Base-by-base conservation (phyloP, 2,797 vertebrate genomes). In the Enteromius argenteus region DNA sequence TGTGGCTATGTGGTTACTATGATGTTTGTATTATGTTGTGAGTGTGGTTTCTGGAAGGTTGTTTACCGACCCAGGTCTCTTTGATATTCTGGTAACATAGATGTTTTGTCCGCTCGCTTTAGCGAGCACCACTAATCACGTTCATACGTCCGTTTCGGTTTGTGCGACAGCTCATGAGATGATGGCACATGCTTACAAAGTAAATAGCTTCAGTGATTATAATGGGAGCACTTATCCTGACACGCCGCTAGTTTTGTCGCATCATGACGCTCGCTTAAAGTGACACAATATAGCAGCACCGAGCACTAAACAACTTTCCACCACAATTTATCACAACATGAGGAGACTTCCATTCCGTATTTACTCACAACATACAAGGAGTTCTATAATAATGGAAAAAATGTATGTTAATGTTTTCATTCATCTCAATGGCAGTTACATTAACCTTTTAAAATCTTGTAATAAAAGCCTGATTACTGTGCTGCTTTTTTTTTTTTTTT, bases 181-280 rank as follows among this genome's bases (percentile, higher is more conserved):
- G 13, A 64, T 13, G 0, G 8, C 3, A 49, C 37, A 10, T 0
- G 27, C 27, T 73, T 49, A 64, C 37, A 8, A 35, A 44, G 69
- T 62, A 44, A 39, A 69, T 53, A 30, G 23, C 53, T 32, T 62
- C 19, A 32, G 80, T 73, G 42, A 81, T 81, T 62, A 49, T 46
- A 35, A 81, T 60, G 19, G 53, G 23, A 56, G 39, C 19, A 58
- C 53, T 81, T 81, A 73, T 81, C n/a, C 23, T 44, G 53, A 76
- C 74, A 60, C 11, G 11, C 14, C 9, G 1, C 58, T 39, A 39
- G 37, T 79, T 62, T 64, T 44, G 56, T 21, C 1, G 21, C 39
- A 27, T 78, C 15, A 27, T 46, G 76, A 19, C 0, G 10, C n/a
- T 78, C 15, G 23, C 58, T 78, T 64, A 78, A 64, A 78, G 58